Evolutionary conservation across 1,140 invertebrate genomes (phyloP), one percentile per base, ranked within the genome.

Genomic region (Ostrea edulis): DNA sequence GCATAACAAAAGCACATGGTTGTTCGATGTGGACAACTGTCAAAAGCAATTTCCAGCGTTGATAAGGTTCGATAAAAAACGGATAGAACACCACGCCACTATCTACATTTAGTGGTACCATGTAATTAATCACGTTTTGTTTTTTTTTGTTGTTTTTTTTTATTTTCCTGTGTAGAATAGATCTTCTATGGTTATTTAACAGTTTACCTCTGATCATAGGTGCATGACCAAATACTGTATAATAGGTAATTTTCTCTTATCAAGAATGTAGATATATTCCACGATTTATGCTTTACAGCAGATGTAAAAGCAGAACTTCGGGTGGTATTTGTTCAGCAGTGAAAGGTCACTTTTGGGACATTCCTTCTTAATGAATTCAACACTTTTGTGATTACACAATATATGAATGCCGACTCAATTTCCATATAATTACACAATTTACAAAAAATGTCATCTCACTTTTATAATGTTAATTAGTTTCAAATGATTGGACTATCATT

Each of bases 1-100:
- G 88, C 88, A 89, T 89, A 89, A 89, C 88, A 89, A 89, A 89
- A 89, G 88, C 88, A 89, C 88, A 89, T 89, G 88, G 88, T 85
- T 85, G 17, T 84, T n/a, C 25, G 44, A 29, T 35, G 71, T 62
- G n/a, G 55, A 62, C 68, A 77, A 77, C 68, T 77, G 68, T 77
- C 68, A 77, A 77, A 77, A 11, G 9, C 29, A 77, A 77, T 77
- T 77, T 29, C 22, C 12, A 25, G 68, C 29, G 68, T 77, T 77
- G 68, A 77, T 77, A 77, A 25, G n/a, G 68, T 77, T 77, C 68
- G 68, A 77, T 77, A 77, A 77, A 44, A 44, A 77, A 77, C 68
- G 68, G 68, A 77, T 29, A 77, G 68, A 25, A 25, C 68, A 14
- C 68, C 68, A 77, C 12, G 25, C 22, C 22, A 25, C 68, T 77